Conservation (phyloP, 2,113 vertebrate genomes). For the Heptranchias perlo region DNA sequence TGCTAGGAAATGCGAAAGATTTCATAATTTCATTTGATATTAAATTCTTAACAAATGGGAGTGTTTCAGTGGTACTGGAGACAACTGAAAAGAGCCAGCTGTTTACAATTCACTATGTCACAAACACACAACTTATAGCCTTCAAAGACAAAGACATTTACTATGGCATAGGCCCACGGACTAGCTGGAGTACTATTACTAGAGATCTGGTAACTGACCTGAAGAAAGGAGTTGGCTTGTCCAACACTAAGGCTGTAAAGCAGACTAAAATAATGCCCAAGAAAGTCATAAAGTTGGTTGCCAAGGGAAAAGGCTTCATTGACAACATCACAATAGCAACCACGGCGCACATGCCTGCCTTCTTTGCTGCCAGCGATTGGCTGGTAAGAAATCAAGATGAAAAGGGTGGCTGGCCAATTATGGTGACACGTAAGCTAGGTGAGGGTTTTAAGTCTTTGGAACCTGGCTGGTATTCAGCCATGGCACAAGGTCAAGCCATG, state of each 20-base stretch:
- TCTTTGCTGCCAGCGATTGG: conserved; percentile 91
- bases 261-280: conserved; percentile 91
- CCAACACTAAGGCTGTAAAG: conserved; percentile 92
- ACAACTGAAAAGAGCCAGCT: conserved; percentile 83
- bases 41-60: conserved; percentile 81
- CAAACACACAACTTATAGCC: conserved; percentile 77
- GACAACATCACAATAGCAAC: conserved; percentile 89
- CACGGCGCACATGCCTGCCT: conserved; percentile 88
- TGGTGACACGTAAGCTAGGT: conserved; percentile 89
- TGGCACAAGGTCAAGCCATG: conserved; percentile 97
- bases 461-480: conserved; percentile 97
- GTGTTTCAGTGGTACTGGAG: conserved; percentile 82
- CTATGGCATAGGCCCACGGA: conserved; percentile 79
- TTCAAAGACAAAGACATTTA: conserved; percentile 77
- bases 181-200: conserved; percentile 83
- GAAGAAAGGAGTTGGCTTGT: conserved; percentile 88
- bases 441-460: conserved; percentile 88
- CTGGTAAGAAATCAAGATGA: conserved; percentile 90
- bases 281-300: conserved; percentile 70
- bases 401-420: conserved; percentile 90
- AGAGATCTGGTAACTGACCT: conserved; percentile 90
- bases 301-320: conserved; percentile 72
- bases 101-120: conserved; percentile 83
- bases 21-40: conserved; percentile 92
- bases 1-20: conserved; percentile 80